Evolutionary conservation across 2,888 invertebrate species (phyloP), one percentile per base, ranked within the genome.

Genomic region (Chorisops tibialis): DNA sequence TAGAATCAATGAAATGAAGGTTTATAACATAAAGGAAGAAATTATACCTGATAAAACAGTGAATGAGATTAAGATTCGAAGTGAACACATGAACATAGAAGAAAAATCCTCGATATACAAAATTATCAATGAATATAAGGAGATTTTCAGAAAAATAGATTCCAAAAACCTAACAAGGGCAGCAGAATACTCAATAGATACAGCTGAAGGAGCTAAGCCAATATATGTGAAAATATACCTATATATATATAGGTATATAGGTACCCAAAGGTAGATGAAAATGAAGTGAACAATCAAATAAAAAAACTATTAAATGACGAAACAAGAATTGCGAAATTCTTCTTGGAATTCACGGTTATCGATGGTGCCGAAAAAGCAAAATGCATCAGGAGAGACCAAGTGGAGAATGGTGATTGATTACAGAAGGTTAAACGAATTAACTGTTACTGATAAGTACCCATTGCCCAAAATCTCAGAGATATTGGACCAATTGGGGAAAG

Each of bases 381-480:
- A 71, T 51, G 54, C 69, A 5, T 62, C 66, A 1, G 71, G 71
- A 5, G 65, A 71, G 56, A n/a, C 59, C n/a, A 70, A 70, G 66
- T 74, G 68, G 52, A 18, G 38, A n/a, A 19, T 52, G 41, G 70
- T 76, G 6, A 70, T 75, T 1, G 74, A 76, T 62, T 76, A 71
- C 60, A 49, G 73, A 24, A 70, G 72, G 63, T 41, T 76, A 51
- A 77, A 78, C 61, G 69, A 75, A 4, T 68, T 70, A 24, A 76
- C 76, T 2, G 67, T 73, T 2, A 69, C 68, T 4, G 72, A 76
- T 51, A 63, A 68, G 2, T 74, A 70, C 61, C 74, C 74, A 7
- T 52, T 75, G 30, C 73, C 75, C 0, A 72, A 72, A 63, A 75
- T 75, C 4, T 63, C 64, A 4, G 72, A 74, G 45, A 74, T 76